These are phyloP conservation scores for Machaerirhynchus nigripectus DNA, from an alignment of 2,113 vertebrate species.

Conservation along the genomic window DNA sequence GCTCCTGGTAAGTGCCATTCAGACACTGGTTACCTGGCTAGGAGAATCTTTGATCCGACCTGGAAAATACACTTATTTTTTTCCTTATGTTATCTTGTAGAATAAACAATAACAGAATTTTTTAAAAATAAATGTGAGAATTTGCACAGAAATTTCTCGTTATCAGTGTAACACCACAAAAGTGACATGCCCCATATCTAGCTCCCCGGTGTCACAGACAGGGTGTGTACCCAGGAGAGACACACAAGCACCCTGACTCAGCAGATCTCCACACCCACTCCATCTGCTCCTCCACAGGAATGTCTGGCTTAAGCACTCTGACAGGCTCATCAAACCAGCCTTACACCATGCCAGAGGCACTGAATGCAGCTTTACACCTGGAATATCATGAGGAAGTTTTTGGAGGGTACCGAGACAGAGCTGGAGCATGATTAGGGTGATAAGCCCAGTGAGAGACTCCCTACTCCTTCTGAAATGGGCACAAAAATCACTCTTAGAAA, in stretches of 20 bases:
- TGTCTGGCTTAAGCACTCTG: background rate
- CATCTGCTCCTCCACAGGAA: background rate
- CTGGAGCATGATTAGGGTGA: background rate
- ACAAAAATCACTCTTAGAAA: background rate
- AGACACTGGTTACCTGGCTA: background rate
- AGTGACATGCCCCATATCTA: no score
- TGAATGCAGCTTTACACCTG: background rate
- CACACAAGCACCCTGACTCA: background rate
- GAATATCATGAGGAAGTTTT: background rate
- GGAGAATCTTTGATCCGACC: background rate
- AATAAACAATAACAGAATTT: background rate
- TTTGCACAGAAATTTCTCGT: background rate
- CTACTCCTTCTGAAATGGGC: background rate
- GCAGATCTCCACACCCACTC: background rate
- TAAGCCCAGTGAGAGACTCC: background rate
- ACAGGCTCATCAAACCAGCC: background rate
- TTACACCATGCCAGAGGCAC: background rate
- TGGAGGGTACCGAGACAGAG: background rate
- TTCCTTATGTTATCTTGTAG: background rate
- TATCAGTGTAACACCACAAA: rapidly evolving
- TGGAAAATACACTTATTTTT: background rate
- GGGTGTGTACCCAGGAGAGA: background rate
- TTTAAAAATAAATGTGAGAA: rapidly evolving
- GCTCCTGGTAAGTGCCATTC: background rate
- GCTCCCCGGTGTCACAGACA: background rate